Conservation (phyloP, 2,888 invertebrate genomes). For the Macrostomum cliftonense region DNA sequence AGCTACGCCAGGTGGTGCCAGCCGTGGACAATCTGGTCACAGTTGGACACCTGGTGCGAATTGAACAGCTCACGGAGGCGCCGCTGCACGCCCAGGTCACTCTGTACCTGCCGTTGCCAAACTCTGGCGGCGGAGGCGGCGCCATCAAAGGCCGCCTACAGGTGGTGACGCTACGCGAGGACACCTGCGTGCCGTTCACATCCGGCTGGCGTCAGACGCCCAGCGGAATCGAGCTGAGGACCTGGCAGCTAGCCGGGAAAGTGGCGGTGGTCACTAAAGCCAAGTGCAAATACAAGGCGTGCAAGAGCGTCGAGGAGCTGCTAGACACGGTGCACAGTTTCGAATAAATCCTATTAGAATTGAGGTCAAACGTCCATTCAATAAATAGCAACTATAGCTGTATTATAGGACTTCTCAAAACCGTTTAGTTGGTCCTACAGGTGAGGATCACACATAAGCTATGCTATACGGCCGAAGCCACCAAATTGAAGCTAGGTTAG, state of each 20-base stretch:
- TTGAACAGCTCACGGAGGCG: no score
- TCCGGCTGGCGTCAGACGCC: conserved; percentile 19
- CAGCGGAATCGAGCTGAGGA: conserved; percentile 20
- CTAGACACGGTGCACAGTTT: conserved; percentile 11
- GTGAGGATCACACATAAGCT: no score
- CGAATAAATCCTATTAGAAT: no score
- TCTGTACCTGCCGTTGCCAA: no score
- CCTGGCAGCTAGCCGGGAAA: conserved; percentile 16
- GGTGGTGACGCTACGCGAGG: conserved; percentile 23
- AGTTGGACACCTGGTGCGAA: conserved; percentile 31
- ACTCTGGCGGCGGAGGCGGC: background rate
- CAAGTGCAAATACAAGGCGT: conserved; percentile 30
- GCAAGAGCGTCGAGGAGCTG: conserved; percentile 26
- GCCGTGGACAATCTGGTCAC: conserved; percentile 24
- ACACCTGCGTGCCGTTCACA: conserved; percentile 23
- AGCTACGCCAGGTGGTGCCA: conserved; percentile 10
- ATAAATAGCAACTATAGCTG: no score
- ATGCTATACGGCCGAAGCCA: no score
- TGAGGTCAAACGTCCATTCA: no score
- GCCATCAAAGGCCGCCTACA: conserved; percentile 20
- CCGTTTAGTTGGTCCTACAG: no score
- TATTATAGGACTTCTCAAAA: no score
- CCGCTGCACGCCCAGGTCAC: no score
- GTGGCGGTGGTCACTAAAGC: conserved; percentile 26
- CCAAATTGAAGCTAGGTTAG: no score